Percentiles rank a stretch among this genome's conserved stretches.
Conservation (phyloP, 2,797 vertebrate genomes). For the Sebastes vulpes region DNA sequence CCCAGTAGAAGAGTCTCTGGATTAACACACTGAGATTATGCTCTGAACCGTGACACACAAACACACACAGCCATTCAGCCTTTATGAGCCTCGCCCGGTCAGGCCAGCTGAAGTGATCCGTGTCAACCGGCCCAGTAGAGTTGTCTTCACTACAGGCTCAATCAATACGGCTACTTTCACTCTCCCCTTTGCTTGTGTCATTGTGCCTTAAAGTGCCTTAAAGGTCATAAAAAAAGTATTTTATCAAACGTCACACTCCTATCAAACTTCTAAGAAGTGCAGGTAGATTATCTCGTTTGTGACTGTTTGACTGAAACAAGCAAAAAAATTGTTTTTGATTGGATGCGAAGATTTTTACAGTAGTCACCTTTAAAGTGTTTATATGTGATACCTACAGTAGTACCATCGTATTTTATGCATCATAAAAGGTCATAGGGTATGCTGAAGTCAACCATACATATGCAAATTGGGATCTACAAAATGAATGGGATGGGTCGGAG, state of each 20-base stretch:
- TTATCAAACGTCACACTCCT: background rate
- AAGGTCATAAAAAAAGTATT: background rate
- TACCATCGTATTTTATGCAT: background rate
- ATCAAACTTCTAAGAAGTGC: background rate
- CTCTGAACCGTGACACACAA: background rate
- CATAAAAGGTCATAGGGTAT: background rate
- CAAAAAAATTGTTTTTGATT: background rate
- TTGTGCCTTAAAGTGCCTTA: background rate
- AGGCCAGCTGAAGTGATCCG: background rate
- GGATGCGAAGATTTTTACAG: background rate
- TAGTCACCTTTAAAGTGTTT: background rate
- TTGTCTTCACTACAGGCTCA: conserved; percentile 1
- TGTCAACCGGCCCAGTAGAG: background rate
- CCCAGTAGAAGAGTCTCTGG: background rate
- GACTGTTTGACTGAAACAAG: background rate
- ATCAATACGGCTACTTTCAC: conserved; percentile 26
- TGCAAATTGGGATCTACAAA: background rate
- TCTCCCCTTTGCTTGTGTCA: background rate
- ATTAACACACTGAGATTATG: background rate
- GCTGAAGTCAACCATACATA: background rate
- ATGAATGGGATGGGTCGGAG: background rate
- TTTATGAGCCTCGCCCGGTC: background rate
- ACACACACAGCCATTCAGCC: background rate
- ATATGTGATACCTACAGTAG: background rate
- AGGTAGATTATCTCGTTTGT: background rate